phyloP scores from a whole-genome alignment of 2,113 vertebrate species.

The Pituophis catenifer region DNA sequence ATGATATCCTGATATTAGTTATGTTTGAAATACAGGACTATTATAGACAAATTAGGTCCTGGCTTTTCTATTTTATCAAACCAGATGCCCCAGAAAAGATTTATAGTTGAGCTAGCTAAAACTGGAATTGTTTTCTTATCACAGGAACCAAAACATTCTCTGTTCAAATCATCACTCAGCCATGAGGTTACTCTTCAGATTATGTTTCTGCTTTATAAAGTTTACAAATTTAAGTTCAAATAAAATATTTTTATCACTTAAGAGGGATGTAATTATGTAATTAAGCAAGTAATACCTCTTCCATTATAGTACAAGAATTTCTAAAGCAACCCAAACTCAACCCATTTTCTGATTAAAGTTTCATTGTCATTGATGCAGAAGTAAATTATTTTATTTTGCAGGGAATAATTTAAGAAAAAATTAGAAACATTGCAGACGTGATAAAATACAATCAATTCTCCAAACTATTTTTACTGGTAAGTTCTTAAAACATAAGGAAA shows the following conservation, averaged over 20 bases:
- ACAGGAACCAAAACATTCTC: not conserved
- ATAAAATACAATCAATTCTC: not conserved
- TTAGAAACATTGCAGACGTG: not conserved
- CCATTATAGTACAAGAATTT: not conserved
- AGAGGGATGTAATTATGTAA: not conserved
- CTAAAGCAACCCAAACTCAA: not conserved
- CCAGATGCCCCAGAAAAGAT: not conserved
- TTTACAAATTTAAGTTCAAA: not conserved
- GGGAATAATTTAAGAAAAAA: not conserved
- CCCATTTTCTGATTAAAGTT: not conserved
- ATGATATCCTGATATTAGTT: not conserved
- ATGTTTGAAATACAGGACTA: not conserved
- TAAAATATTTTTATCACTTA: not conserved
- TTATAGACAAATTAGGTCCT: not conserved
- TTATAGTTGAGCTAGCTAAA: not conserved
- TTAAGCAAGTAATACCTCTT: not conserved
- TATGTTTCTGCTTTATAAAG: not conserved
- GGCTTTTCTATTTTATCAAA: not conserved
- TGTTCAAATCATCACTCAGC: not conserved
- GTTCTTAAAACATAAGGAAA: slow-evolving; percentile 1
- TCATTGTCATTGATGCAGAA: not conserved
- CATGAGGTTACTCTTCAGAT: not conserved
- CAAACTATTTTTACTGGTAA: not conserved
- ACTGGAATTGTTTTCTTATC: not conserved
- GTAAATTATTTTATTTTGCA: not conserved